Conservation (phyloP, 2,797 vertebrate genomes). For the Epinephelus coioides region DNA sequence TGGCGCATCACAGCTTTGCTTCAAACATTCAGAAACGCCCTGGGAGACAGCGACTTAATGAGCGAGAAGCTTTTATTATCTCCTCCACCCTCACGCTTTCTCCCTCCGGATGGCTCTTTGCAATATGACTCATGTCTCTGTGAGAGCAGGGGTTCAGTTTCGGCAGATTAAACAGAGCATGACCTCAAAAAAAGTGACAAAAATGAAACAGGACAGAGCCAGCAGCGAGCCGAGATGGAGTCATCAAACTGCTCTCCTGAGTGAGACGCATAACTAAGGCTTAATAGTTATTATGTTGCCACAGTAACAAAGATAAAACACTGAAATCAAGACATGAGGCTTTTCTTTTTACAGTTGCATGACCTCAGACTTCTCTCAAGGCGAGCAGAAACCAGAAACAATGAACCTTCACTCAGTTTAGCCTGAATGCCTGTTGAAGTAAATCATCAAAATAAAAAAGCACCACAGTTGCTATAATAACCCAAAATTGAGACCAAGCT, state of each 20-base stretch:
- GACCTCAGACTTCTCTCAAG: constrained; percentile 31
- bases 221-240: constrained; percentile 10
- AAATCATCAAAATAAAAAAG: neutral
- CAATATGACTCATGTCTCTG: constrained; percentile 34
- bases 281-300: constrained; percentile 38
- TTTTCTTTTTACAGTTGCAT: constrained; percentile 29
- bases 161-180: constrained; percentile 32
- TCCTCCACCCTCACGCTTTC: constrained; percentile 20
- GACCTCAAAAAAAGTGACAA: constrained; percentile 23
- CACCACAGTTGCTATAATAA: neutral
- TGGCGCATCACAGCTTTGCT: neutral
- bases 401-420: neutral
- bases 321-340: constrained; percentile 13
- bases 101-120: constrained; percentile 14
- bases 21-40: constrained; percentile 15
- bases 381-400: constrained; percentile 17
- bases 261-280: neutral
- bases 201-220: constrained; percentile 33
- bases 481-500: neutral
- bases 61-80: neutral
- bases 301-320: constrained; percentile 38
- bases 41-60: constrained; percentile 4
- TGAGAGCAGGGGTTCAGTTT: constrained; percentile 32
- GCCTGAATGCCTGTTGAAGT: neutral
- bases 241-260: constrained; percentile 24